Percentiles rank a stretch among this genome's conserved stretches.
These are phyloP conservation scores for Ochotona curzoniae DNA, from an alignment of 2,113 vertebrate genomes.

Conservation along the genomic window DNA sequence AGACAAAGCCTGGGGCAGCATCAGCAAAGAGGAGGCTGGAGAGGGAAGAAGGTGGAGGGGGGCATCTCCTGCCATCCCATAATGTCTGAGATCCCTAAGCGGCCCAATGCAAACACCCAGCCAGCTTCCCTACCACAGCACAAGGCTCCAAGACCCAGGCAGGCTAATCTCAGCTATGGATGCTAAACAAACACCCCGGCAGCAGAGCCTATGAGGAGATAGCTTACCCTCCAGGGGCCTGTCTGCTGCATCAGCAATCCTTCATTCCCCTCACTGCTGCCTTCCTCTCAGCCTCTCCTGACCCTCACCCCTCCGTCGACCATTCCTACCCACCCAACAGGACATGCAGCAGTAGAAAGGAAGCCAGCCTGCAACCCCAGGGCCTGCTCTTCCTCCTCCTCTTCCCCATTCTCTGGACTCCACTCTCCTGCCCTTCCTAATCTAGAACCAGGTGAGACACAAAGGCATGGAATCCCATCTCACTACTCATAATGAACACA, in stretches of 20 bases:
- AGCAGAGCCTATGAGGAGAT: neutral
- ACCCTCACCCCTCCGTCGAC: neutral
- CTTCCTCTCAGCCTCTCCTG: neutral
- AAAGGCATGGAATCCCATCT: neutral
- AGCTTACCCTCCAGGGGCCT: neutral
- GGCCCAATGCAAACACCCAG: constrained; percentile 74
- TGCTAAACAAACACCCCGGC: constrained; percentile 60
- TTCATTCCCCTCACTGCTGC: neutral
- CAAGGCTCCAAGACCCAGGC: constrained; percentile 43
- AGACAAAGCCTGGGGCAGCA: neutral
- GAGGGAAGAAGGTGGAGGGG: neutral
- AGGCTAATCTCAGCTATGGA: constrained; percentile 24
- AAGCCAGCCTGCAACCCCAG: too few species aligned
- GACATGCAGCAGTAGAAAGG: neutral
- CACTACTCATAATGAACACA: neutral
- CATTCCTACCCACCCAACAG: too few species aligned
- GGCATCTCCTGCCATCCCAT: constrained; percentile 67
- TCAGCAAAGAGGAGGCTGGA: neutral
- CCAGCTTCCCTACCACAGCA: neutral
- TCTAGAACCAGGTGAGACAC: neutral
- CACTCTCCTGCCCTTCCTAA: neutral
- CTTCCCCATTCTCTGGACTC: too few species aligned
- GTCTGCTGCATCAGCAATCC: neutral
- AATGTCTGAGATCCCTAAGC: constrained; percentile 76
- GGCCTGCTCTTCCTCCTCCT: too few species aligned